Evolutionary conservation across 2,888 invertebrate species (phyloP).

Genomic region (Chrysolina americana): DNA sequence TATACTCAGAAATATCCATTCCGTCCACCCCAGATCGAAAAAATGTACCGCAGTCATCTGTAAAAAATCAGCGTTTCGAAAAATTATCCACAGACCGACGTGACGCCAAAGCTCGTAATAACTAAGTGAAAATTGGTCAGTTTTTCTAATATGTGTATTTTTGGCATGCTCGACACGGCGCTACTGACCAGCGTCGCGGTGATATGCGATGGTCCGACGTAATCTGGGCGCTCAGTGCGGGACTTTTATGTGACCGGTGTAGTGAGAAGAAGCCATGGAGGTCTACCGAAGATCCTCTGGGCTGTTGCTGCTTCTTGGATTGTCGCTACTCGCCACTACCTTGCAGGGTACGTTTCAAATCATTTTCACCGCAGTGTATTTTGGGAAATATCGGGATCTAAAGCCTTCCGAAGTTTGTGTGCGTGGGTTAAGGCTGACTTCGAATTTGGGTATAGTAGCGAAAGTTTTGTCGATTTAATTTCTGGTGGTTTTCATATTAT

Average conservation of each 20-base stretch:
- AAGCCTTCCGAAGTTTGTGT: constrained; percentile 31
- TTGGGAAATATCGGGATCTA: constrained; percentile 22
- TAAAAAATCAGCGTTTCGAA: too few species aligned
- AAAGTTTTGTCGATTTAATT: constrained; percentile 34
- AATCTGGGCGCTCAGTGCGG: constrained; percentile 68
- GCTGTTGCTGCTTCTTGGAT: constrained; percentile 72
- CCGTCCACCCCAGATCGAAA: too few species aligned
- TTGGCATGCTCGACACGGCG: constrained; percentile 54
- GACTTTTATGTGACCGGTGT: constrained; percentile 69
- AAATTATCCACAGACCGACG: too few species aligned
- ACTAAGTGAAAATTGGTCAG: constrained; percentile 30
- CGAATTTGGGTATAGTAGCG: neutral
- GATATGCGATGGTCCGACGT: constrained; percentile 64
- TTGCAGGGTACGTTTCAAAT: constrained; percentile 72
- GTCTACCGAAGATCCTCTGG: constrained; percentile 73
- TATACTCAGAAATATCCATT: too few species aligned
- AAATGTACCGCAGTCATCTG: too few species aligned
- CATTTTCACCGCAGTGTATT: constrained; percentile 29
- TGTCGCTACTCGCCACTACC: constrained; percentile 72
- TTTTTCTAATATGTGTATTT: constrained; percentile 46
- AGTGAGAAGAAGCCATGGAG: constrained; percentile 72
- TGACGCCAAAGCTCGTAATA: constrained; percentile 13
- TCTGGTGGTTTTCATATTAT: constrained; percentile 53
- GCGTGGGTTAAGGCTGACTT: constrained; percentile 39
- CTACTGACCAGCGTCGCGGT: constrained; percentile 64